Evolutionary conservation across 2,113 vertebrate species (phyloP).

Genomic region (Toxostoma redivivum): DNA sequence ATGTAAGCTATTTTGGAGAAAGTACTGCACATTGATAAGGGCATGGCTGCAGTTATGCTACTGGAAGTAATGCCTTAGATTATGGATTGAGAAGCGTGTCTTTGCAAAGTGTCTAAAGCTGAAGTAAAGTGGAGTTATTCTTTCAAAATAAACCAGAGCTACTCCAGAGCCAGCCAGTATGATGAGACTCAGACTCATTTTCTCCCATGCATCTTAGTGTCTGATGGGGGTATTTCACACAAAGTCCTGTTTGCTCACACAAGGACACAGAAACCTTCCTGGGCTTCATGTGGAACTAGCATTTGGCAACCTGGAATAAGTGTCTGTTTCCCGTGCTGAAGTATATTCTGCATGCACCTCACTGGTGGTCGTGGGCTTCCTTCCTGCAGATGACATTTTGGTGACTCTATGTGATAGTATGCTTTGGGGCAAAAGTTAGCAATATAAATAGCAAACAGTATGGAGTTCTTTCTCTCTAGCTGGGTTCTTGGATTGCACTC

Average conservation of each 20-base stretch:
- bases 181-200: neutral
- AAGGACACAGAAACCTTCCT: neutral
- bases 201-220: neutral
- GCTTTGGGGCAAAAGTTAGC: neutral
- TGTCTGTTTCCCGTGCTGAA: neutral
- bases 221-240: neutral
- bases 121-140: neutral
- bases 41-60: neutral
- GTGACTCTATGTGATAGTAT: neutral
- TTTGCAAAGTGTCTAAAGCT: neutral
- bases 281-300: neutral
- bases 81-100: neutral
- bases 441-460: neutral
- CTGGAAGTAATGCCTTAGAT: neutral
- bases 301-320: neutral
- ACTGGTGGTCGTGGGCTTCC: neutral
- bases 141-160: neutral
- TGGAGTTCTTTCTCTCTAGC: neutral
- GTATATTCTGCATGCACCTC: neutral
- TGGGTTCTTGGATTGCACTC: neutral
- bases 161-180: neutral
- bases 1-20: neutral
- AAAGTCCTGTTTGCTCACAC: neutral
- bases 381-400: neutral
- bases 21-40: neutral